Evolutionary conservation across 2,113 vertebrate genomes (phyloP).

Genomic region (Sebastes schlegelii): DNA sequence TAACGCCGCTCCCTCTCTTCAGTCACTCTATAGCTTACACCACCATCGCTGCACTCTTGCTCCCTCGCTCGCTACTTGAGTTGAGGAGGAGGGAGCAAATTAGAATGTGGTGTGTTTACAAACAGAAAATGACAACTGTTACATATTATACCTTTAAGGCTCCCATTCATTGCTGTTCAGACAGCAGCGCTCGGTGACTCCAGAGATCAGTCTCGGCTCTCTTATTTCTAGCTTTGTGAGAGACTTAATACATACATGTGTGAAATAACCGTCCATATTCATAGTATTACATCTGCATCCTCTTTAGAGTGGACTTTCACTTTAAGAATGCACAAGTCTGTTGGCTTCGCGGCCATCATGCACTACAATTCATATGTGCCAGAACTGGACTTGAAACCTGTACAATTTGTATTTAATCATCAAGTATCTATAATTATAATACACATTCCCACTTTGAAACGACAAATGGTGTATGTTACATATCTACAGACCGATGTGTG

Average conservation of each 20-base stretch:
- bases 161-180: conserved; percentile 32
- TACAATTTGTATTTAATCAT: conserved; percentile 85
- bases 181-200: conserved; percentile 37
- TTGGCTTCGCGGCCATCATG: conserved; percentile 69
- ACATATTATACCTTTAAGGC: too few species aligned
- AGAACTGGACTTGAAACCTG: conserved; percentile 84
- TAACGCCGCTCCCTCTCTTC: too few species aligned
- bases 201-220: conserved; percentile 41
- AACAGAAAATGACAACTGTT: too few species aligned
- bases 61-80: too few species aligned
- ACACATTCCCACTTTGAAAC: conserved; percentile 80
- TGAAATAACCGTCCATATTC: conserved; percentile 57
- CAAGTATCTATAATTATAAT: conserved; percentile 86
- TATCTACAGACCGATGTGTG: conserved; percentile 85
- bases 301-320: conserved; percentile 68
- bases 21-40: too few species aligned
- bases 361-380: conserved; percentile 83
- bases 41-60: too few species aligned
- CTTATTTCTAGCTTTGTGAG: conserved; percentile 56
- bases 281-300: conserved; percentile 64
- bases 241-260: conserved; percentile 53
- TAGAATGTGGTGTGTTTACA: too few species aligned
- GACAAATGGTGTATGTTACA: conserved; percentile 84
- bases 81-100: too few species aligned
- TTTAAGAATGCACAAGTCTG: conserved; percentile 67